Base-by-base conservation (phyloP, 2,888 invertebrate species). In the Furcula furcula region DNA sequence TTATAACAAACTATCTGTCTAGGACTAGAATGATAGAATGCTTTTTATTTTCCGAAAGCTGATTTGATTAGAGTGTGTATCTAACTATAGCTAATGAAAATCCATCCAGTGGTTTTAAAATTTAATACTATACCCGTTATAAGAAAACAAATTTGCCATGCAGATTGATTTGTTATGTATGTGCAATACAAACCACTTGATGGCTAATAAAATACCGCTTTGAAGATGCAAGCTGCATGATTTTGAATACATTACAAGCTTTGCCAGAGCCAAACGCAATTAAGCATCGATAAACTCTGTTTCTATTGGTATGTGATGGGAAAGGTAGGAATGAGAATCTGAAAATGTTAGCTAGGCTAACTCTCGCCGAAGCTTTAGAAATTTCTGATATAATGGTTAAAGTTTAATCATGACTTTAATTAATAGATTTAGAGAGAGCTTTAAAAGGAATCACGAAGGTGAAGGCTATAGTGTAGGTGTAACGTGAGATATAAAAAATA, bases 181-280 rank as follows among this genome's bases (percentile, higher is more conserved):
- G 11, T 15, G 11, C 22, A 23, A 26, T 13, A 34, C 11, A 16
- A 25, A 21, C n/a, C 19, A 11, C 34, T 34, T 20, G 13, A 29
- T 11, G 3, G 11, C 9, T 9, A 12, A 23, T 23, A 23, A 23
- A 12, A 23, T 23, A 23, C 23, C 23, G 23, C 23, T 23, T 23
- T 23, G 12, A 23, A 12, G 23, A 12, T 12, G 23, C 23, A 23
- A 23, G 3, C 23, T 23, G 23, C 6, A 23, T 12, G 7, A 2
- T 20, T 20, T 20, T 7, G 20, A 20, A 7, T 7, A 20, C 20
- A 7, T 20, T 2, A 20, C 7, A 20, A 20, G 20, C n/a, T 7
- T 20, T 20, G 7, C 7, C 20, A 7, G 20, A 7, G 7, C 7
- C 20, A n/a, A 20, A 20, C n/a, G 20, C 20, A 20, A 20, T 20